Base-by-base conservation (phyloP, 2,797 vertebrate genomes). In the Cyclopterus lumpus region DNA sequence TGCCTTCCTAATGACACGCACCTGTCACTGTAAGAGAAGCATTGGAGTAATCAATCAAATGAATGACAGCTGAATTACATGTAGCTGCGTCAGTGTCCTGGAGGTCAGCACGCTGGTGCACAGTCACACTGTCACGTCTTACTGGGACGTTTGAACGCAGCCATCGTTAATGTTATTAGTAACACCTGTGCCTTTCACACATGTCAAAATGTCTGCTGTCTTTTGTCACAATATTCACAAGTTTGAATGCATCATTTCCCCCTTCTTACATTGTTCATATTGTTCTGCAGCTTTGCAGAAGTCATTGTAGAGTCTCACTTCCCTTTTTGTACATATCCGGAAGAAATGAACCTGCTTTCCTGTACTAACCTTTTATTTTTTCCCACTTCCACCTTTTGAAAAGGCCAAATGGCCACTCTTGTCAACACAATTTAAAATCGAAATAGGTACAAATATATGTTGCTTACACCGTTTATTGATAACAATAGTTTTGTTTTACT, bases 231-330 rank as follows among this genome's bases (percentile, higher is more conserved):
- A n/a, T 12, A 5, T 24, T 55, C 20, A 44, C 46, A 40, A 3
- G 24, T 48, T n/a, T n/a, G 0, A 34, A 14, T 14, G 18, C 8
- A 5, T 16, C 0, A 46, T 64, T 51, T 28, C 34, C 30, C 14
- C 46, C 15, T n/a, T 51, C 6, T 38, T 10, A 14, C 12, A 6
- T 2, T 22, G 32, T 48, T 20, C 44, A 34, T 4, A 49, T 49
- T 49, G 48, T 49, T 72, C 38, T 72, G 12, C 34, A 53, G n/a
- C 18, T 61, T 54, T 72, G 55, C 44, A 79, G 44, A 64, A 73
- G 44, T 32, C 5, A 46, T 4, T 18, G 3, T 18, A 10, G 8
- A 36, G 20, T 9, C 14, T 46, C 30, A 57, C 40, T 74, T 71
- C 67, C 61, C 8, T 22, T 80, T 38, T 48, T 0, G 18, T 28